Evolutionary conservation across 2,888 invertebrate species (phyloP).

Genomic region (Stenchaetothrips biformis): DNA sequence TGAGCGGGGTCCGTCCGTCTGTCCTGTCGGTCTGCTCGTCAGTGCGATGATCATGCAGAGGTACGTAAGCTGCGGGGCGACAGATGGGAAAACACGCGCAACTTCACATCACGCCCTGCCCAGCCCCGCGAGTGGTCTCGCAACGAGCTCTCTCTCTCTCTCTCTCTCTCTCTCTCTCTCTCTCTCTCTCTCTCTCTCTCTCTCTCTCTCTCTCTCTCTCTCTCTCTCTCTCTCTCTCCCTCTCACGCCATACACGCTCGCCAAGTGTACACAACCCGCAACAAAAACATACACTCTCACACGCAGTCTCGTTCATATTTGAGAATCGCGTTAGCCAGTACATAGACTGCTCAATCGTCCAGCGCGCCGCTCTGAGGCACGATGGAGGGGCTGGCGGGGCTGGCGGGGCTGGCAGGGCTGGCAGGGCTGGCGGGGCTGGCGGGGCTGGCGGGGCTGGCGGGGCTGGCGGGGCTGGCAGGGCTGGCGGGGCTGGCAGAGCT

Average conservation of each 20-base stretch:
- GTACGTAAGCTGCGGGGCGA: background rate
- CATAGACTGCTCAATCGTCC: constrained; percentile 22
- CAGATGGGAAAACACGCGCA: background rate
- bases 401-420: background rate
- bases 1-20: no score
- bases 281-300: background rate
- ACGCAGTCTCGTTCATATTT: background rate
- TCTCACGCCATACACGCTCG: no score
- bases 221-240: no score
- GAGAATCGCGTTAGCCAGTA: constrained; percentile 20
- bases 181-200: no score
- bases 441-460: background rate
- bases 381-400: background rate
- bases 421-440: background rate
- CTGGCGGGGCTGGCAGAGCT: no score
- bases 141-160: background rate
- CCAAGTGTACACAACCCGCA: background rate
- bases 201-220: no score
- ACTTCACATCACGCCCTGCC: background rate
- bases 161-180: no score
- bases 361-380: background rate
- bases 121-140: background rate
- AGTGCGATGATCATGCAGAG: background rate
- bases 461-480: background rate
- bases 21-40: no score